Conservation (phyloP, 2,797 vertebrate species). For the Valencia hispanica region DNA sequence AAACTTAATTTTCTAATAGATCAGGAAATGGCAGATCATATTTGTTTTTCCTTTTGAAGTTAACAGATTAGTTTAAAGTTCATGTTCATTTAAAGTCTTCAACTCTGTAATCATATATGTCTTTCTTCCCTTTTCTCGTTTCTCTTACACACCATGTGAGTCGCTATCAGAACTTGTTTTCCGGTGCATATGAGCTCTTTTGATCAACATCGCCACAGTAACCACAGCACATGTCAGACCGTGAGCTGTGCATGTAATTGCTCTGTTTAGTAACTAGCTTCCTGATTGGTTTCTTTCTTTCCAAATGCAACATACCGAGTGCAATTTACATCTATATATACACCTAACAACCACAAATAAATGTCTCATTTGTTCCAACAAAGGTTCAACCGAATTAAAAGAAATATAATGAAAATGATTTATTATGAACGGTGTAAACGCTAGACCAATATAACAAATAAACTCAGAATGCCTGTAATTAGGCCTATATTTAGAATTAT, state of each 20-base stretch:
- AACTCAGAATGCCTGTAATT: not conserved
- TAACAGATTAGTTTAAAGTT: too few relatives aligned
- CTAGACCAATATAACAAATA: not conserved
- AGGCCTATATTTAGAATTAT: not conserved
- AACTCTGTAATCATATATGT: not conserved
- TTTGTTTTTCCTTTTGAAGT: too few relatives aligned
- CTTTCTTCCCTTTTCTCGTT: not conserved
- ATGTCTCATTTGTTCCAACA: not conserved
- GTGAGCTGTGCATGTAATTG: not conserved
- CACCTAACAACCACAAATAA: too few relatives aligned
- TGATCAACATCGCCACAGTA: slow-evolving; percentile 36
- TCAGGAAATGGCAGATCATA: not conserved
- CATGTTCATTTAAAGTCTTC: not conserved
- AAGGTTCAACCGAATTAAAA: too few relatives aligned
- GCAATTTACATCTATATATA: not conserved
- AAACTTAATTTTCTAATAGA: not conserved
- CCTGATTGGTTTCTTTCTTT: slow-evolving; percentile 12
- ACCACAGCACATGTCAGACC: slow-evolving; percentile 34
- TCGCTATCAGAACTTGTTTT: slow-evolving; percentile 37
- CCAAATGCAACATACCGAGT: not conserved
- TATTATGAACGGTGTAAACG: not conserved
- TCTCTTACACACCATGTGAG: slow-evolving; percentile 45
- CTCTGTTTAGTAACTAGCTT: slow-evolving; percentile 21
- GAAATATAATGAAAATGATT: not conserved
- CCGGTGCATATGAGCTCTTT: slow-evolving; percentile 26